phyloP scores from a whole-genome alignment of 2,888 invertebrate species.

The Drosophila maculinotata region DNA sequence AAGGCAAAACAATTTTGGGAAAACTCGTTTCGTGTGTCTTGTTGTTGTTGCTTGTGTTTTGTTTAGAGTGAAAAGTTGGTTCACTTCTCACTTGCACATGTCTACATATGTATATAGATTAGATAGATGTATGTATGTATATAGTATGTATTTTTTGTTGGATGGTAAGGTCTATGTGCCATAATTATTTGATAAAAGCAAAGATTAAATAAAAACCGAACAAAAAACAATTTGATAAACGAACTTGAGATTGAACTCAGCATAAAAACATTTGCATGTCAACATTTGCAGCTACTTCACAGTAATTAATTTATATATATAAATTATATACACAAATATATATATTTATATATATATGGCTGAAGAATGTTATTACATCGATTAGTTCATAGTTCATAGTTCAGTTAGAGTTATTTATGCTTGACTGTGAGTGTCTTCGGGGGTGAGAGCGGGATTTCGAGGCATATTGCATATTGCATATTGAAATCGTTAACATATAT shows the following conservation, averaged over 20 bases:
- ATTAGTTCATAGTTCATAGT: constrained; percentile 50
- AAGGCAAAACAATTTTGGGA: constrained; percentile 58
- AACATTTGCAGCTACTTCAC: constrained; percentile 57
- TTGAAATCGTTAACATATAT: constrained; percentile 48
- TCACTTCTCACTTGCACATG: constrained; percentile 49
- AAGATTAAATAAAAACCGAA: constrained; percentile 42
- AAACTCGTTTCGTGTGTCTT: constrained; percentile 39
- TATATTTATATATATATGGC: constrained; percentile 29
- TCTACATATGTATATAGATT: constrained; percentile 50
- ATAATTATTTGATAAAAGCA: constrained; percentile 57
- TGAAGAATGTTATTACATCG: constrained; percentile 52
- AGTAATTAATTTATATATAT: constrained; percentile 39
- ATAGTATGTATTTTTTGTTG: constrained; percentile 22
- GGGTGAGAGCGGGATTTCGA: constrained; percentile 37
- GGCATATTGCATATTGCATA: constrained; percentile 41
- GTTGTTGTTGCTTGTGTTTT: constrained; percentile 19
- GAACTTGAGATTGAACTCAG: constrained; percentile 13
- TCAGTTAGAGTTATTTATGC: constrained; percentile 47
- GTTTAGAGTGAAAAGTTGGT: constrained; percentile 56
- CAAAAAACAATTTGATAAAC: constrained; percentile 38
- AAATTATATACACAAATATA: constrained; percentile 25
- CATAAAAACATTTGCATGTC: constrained; percentile 46
- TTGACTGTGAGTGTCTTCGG: constrained; percentile 32
- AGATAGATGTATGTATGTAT: constrained; percentile 33
- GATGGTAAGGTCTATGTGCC: constrained; percentile 58